Evolutionary conservation across 2,888 invertebrate genomes (phyloP), one percentile per base, ranked within the genome.

Genomic region (Desoria tigrina): DNA sequence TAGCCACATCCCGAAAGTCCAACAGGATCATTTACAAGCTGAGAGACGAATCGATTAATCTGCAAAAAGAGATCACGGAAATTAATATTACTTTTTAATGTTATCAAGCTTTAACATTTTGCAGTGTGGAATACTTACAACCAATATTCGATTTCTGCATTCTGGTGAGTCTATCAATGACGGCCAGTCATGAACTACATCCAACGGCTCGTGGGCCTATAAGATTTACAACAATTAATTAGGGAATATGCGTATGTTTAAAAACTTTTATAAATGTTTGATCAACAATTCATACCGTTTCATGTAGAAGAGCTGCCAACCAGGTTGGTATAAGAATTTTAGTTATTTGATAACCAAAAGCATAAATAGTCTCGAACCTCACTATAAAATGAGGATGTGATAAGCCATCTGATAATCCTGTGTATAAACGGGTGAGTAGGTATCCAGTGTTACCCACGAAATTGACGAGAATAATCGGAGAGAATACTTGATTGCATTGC

Each of bases 1-100:
- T 69, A 72, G 1, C 72, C 72, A 28, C 72, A 66, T n/a, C 69
- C 72, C 23, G 69, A 67, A 26, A 72, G 63, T 45, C 65, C 65
- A 7, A 68, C 59, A 6, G 61, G 65, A 18, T 62, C 62, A 2
- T 65, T 63, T 6, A 61, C 54, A 14, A 68, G 21, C 26, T 72
- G 68, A 0, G 67, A 66, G 27, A 67, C 66, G 45, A 69, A 69
- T 26, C 72, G 42, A 26, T 55, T 57, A 16, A 69, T 69, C 69
- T 72, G 23, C 2, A 54, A 50, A 18, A 45, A n/a, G n/a, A n/a
- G n/a, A 39, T 39, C 14, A 39, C n/a, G 2, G 55, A 18, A 18
- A n/a, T n/a, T n/a, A n/a, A n/a, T n/a, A n/a, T n/a, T n/a, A n/a
- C n/a, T n/a, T n/a, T 26, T 42, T 42, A 24, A 55, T 16, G 14